Percentiles rank a stretch among this genome's conserved stretches.
These are phyloP conservation scores for Diorhabda sublineata DNA, from an alignment of 1,140 invertebrate genomes.

Conservation along the genomic window DNA sequence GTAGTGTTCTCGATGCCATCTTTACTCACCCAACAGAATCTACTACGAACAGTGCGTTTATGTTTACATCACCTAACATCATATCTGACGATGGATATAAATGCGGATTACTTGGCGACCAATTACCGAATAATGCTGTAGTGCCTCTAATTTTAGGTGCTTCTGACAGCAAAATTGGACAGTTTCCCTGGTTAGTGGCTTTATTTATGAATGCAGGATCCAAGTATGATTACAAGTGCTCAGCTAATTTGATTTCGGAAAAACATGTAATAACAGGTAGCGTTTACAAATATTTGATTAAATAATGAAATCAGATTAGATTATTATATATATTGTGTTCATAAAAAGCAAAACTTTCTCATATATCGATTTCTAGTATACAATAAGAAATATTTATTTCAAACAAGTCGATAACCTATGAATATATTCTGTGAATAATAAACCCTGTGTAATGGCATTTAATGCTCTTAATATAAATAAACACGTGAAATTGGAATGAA, in stretches of 20 bases:
- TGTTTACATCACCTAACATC: not conserved
- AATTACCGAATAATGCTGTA: not conserved
- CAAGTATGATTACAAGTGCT: constrained; percentile 41
- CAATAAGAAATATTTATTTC: too few species aligned
- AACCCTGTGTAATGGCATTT: too few species aligned
- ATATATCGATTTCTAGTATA: too few species aligned
- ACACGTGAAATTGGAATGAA: too few species aligned
- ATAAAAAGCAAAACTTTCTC: too few species aligned
- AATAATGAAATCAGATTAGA: not conserved
- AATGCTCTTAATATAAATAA: too few species aligned
- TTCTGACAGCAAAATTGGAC: constrained; percentile 24
- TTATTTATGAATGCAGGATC: constrained; percentile 26
- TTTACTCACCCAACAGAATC: not conserved
- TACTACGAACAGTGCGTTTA: not conserved
- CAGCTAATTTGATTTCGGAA: constrained; percentile 40
- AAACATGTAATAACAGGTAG: constrained; percentile 45
- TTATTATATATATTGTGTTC: too few species aligned
- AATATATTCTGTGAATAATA: too few species aligned
- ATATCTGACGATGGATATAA: not conserved
- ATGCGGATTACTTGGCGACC: constrained; percentile 28
- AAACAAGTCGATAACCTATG: too few species aligned
- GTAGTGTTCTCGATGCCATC: too few species aligned
- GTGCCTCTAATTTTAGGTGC: constrained; percentile 33
- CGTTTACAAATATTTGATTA: not conserved
- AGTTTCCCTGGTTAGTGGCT: constrained; percentile 37